Percentiles rank a stretch among this genome's conserved stretches.
These are phyloP conservation scores for Sylvilagus bachmani DNA, from an alignment of 2,113 vertebrate genomes.

Conservation along the genomic window DNA sequence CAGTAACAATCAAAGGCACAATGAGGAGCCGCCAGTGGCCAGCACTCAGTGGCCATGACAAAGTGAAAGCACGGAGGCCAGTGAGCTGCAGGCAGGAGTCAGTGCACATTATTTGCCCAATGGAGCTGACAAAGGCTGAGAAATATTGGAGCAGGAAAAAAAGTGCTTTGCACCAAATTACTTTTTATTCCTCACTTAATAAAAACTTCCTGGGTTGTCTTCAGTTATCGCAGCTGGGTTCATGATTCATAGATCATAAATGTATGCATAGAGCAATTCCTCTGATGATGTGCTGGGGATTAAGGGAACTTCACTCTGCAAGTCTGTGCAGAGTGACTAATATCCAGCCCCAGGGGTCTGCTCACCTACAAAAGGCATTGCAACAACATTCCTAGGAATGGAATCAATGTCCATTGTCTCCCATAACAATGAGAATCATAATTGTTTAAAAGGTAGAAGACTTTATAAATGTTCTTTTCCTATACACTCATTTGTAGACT, in stretches of 20 bases:
- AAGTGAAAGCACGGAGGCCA: neutral
- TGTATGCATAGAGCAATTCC: conserved; percentile 59
- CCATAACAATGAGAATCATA: neutral
- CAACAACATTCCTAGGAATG: neutral
- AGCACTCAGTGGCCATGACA: conserved; percentile 44
- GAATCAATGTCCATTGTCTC: neutral
- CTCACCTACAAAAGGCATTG: neutral
- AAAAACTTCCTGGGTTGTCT: conserved; percentile 74
- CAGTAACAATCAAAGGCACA: neutral
- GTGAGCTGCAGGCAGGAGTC: neutral
- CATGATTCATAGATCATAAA: conserved; percentile 76
- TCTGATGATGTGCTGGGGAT: conserved; percentile 26
- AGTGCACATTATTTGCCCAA: conserved; percentile 23
- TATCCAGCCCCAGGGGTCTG: neutral
- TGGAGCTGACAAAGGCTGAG: conserved; percentile 65
- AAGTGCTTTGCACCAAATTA: conserved; percentile 77
- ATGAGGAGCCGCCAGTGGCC: neutral
- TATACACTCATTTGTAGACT: neutral
- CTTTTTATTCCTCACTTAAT: conserved; percentile 81
- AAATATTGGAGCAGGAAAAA: conserved; percentile 69
- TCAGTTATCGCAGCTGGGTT: conserved; percentile 59
- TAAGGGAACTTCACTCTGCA: neutral
- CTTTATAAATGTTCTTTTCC: neutral
- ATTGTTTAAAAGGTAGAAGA: neutral
- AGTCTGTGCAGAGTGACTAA: neutral